phyloP scores from a whole-genome alignment of 2,113 vertebrate genomes.

The Alces alces region DNA sequence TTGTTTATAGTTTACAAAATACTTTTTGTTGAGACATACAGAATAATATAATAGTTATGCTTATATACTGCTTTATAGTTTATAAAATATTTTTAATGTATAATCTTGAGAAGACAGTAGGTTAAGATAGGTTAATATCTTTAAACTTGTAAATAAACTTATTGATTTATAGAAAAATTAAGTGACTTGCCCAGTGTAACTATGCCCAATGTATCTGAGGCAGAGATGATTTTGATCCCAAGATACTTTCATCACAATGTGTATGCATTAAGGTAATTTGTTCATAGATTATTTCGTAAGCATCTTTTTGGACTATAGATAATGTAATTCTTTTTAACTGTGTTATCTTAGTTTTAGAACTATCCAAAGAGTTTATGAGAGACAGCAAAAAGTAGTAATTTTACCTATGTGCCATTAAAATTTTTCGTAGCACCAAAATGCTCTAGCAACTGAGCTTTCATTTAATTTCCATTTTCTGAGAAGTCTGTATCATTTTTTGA shows the following conservation, averaged over 20 bases:
- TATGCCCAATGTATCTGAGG: background rate
- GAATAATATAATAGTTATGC: background rate
- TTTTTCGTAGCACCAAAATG: slow-evolving; percentile 33
- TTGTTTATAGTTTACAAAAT: slow-evolving; percentile 31
- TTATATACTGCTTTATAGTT: slow-evolving; percentile 13
- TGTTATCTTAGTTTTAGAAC: background rate
- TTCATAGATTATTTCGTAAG: slow-evolving; percentile 28
- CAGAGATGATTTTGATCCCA: background rate
- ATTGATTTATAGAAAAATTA: background rate
- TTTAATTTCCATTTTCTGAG: slow-evolving; percentile 70
- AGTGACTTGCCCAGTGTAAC: background rate
- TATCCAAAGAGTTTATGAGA: background rate
- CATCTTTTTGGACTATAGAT: background rate
- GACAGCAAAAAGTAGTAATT: background rate
- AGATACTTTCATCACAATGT: background rate
- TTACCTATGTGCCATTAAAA: background rate
- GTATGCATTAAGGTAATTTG: background rate
- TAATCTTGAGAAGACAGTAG: slow-evolving; percentile 19
- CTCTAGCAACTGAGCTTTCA: background rate
- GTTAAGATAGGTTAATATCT: background rate
- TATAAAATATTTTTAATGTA: slow-evolving; percentile 44
- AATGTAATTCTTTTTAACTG: background rate
- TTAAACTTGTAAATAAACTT: slow-evolving; percentile 2
- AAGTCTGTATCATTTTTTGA: slow-evolving; percentile 53
- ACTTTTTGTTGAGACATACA: background rate